Evolutionary conservation across 2,113 vertebrate genomes (phyloP).

Genomic region (Phrynocephalus versicolor): DNA sequence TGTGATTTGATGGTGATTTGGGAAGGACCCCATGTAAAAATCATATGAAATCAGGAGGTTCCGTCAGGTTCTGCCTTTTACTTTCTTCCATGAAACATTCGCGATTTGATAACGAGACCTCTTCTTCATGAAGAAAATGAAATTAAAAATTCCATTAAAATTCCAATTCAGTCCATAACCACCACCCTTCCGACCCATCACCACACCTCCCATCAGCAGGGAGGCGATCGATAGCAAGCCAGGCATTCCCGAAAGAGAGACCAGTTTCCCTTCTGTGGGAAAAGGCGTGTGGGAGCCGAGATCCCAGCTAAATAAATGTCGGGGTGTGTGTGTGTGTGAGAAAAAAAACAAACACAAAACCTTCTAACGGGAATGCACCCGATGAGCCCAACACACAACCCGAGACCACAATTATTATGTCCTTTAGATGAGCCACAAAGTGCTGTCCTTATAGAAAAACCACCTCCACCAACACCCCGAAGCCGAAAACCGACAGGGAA

Average conservation of each 20-base stretch:
- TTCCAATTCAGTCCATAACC: no score
- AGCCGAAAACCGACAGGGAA: background rate
- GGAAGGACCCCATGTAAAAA: no score
- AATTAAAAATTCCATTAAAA: background rate
- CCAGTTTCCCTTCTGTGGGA: background rate
- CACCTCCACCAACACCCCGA: background rate
- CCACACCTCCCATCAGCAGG: background rate
- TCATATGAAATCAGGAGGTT: no score
- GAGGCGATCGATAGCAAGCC: background rate
- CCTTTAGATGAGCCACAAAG: background rate
- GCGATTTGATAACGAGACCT: background rate
- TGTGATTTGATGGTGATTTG: no score
- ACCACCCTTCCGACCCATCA: no score
- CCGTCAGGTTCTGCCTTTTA: no score
- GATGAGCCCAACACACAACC: background rate
- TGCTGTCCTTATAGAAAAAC: background rate
- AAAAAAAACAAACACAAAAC: no score
- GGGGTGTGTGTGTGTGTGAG: no score
- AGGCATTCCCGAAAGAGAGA: no score
- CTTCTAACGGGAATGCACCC: background rate
- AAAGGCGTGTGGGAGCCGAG: background rate
- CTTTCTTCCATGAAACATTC: no score
- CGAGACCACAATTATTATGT: background rate
- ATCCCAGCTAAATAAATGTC: background rate
- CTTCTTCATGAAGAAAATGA: background rate